These are phyloP conservation scores for Ochotona curzoniae DNA, from an alignment of 2,113 vertebrate genomes.

Conservation along the genomic window DNA sequence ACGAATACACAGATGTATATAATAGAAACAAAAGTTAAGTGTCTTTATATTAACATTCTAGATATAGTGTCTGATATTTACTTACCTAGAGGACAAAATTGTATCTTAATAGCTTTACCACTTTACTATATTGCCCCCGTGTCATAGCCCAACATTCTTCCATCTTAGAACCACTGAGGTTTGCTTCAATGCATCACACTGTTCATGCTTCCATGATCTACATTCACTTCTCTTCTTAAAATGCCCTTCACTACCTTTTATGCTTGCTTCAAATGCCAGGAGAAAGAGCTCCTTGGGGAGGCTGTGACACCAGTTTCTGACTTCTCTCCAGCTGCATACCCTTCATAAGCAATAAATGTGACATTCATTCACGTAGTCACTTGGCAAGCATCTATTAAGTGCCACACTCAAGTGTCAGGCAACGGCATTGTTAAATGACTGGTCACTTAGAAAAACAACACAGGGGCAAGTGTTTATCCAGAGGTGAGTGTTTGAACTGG, in stretches of 20 bases:
- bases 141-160: neutral
- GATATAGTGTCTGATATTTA: neutral
- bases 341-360: neutral
- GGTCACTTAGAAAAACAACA: neutral
- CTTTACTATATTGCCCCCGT: neutral
- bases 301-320: neutral
- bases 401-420: too few relatives aligned
- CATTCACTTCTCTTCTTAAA: too few relatives aligned
- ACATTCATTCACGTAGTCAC: neutral
- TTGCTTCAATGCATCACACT: neutral
- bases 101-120: neutral
- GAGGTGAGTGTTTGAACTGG: too few relatives aligned
- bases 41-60: too few relatives aligned
- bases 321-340: neutral
- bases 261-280: neutral
- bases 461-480: neutral
- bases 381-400: neutral
- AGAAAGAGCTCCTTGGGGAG: neutral
- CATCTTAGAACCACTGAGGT: neutral
- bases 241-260: neutral
- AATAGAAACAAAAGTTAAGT: neutral
- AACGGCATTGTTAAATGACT: neutral
- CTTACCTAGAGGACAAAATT: neutral
- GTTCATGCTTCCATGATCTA: neutral
- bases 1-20: neutral